Conservation (phyloP, 2,888 invertebrate genomes). For the Cyaniris semiargus region DNA sequence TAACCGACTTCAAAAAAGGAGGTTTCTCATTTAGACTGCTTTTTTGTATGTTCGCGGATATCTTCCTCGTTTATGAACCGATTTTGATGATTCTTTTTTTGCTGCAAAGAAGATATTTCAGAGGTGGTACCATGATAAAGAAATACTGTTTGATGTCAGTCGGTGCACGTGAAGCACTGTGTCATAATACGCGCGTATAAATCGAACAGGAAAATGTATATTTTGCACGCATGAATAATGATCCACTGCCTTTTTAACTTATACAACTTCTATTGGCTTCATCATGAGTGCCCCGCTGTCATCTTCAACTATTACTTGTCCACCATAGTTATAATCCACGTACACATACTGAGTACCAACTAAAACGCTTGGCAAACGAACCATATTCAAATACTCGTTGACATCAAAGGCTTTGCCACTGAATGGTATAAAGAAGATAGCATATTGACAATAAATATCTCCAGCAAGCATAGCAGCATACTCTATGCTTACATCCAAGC, state of each 20-base stretch:
- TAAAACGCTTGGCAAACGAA: neutral
- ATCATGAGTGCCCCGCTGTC: neutral
- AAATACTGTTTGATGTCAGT: too few species aligned
- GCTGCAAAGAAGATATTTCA: too few species aligned
- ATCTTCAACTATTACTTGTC: neutral
- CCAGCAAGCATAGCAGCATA: slow-evolving; percentile 50
- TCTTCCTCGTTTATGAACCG: too few species aligned
- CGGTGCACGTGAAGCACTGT: too few species aligned
- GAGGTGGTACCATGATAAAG: too few species aligned
- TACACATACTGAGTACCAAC: neutral
- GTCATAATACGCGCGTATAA: neutral
- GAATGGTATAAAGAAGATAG: neutral
- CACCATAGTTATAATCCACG: neutral
- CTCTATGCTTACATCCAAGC: slow-evolving; percentile 48
- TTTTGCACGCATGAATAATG: too few species aligned
- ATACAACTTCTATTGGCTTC: slow-evolving; percentile 3
- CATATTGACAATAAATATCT: neutral
- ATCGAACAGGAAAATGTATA: neutral
- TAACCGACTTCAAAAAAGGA: too few species aligned
- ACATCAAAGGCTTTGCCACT: neutral
- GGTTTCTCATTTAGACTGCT: too few species aligned
- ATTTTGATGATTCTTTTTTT: too few species aligned
- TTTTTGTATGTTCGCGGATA: too few species aligned
- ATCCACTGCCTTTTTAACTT: neutral
- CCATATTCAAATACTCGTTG: slow-evolving; percentile 6